These are phyloP conservation scores for Brachyptera putata DNA, from an alignment of 2,888 invertebrate genomes.

Conservation along the genomic window DNA sequence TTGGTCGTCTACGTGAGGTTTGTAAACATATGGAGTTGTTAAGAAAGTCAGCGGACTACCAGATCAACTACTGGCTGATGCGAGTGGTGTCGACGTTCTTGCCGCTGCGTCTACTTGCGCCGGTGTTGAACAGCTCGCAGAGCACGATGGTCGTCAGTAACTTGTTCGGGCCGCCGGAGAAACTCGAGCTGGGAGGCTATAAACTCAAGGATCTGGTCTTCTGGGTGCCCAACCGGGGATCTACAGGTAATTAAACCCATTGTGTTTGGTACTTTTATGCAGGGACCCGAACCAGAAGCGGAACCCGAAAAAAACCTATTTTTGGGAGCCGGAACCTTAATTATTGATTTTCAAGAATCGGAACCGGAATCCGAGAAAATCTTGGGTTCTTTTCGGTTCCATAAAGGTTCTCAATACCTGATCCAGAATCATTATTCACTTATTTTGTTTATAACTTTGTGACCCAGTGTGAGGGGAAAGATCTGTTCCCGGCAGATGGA, in stretches of 20 bases:
- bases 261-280: neutral
- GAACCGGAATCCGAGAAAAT: too few species aligned
- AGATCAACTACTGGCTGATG: constrained; percentile 50
- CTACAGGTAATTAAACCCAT: constrained; percentile 44
- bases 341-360: too few species aligned
- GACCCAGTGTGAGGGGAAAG: too few species aligned
- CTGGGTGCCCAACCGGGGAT: constrained; percentile 52
- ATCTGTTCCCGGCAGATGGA: too few species aligned
- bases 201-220: constrained; percentile 48
- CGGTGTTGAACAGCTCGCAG: constrained; percentile 46
- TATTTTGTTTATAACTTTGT: too few species aligned
- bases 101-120: constrained; percentile 45
- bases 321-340: too few species aligned
- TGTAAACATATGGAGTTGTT: constrained; percentile 42
- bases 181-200: constrained; percentile 46
- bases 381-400: too few species aligned
- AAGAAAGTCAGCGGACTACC: constrained; percentile 46
- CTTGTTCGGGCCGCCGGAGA: constrained; percentile 48
- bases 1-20: constrained; percentile 41
- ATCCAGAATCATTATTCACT: too few species aligned
- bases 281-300: too few species aligned
- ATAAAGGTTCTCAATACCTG: too few species aligned
- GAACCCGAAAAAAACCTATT: too few species aligned
- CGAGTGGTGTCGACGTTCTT: constrained; percentile 46
- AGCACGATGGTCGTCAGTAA: constrained; percentile 53